These are phyloP conservation scores for Epirrhoe tristata DNA, from an alignment of 2,888 invertebrate genomes.

Conservation along the genomic window DNA sequence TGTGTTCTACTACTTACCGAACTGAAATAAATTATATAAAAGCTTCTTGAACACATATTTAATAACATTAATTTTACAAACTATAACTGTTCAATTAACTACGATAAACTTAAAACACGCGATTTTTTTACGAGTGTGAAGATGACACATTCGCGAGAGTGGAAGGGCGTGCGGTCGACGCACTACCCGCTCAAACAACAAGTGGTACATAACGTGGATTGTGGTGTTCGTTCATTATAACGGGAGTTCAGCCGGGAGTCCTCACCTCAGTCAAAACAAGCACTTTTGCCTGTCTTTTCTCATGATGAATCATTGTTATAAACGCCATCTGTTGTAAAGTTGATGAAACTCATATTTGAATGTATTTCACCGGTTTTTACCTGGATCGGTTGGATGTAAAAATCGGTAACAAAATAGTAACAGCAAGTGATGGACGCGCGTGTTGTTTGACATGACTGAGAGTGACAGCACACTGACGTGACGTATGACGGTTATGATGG, in stretches of 20 bases:
- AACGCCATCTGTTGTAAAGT: slow-evolving; percentile 66
- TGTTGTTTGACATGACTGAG: not conserved
- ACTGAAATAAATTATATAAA: slow-evolving; percentile 61
- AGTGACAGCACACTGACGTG: not conserved
- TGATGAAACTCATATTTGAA: not conserved
- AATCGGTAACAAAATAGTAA: slow-evolving; percentile 8
- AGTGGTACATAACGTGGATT: slow-evolving; percentile 64
- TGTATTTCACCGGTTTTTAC: slow-evolving; percentile 5
- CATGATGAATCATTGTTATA: slow-evolving; percentile 51
- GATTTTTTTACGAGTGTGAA: slow-evolving; percentile 73
- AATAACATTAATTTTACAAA: slow-evolving; percentile 13
- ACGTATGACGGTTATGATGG: no score
- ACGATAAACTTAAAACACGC: slow-evolving; percentile 69
- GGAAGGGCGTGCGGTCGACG: slow-evolving; percentile 83
- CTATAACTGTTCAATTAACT: slow-evolving; percentile 56
- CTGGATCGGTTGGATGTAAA: not conserved
- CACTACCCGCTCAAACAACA: slow-evolving; percentile 83
- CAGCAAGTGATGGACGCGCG: not conserved
- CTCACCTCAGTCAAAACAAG: slow-evolving; percentile 56
- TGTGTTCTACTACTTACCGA: slow-evolving; percentile 64
- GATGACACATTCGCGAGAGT: slow-evolving; percentile 80
- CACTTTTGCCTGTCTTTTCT: slow-evolving; percentile 64
- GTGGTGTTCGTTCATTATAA: slow-evolving; percentile 69
- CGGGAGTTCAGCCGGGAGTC: slow-evolving; percentile 82
- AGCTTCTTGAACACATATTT: slow-evolving; percentile 70